Percentiles rank a stretch among this genome's conserved stretches.
These are phyloP conservation scores for Troglohyphantes excavatus DNA, from an alignment of 2,888 invertebrate species.

Conservation along the genomic window DNA sequence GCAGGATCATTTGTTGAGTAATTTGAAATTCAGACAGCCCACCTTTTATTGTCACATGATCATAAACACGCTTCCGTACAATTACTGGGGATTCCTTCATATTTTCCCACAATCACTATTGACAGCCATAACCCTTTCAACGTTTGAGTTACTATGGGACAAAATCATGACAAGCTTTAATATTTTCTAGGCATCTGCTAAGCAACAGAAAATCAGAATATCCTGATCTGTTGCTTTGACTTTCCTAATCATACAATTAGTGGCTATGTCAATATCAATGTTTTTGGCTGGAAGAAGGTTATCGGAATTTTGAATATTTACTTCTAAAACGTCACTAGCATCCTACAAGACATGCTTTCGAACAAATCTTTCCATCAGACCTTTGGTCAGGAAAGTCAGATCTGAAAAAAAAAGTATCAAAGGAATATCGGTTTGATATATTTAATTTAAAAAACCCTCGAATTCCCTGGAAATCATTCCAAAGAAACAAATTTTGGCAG, in stretches of 20 bases:
- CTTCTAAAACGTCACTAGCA: no score
- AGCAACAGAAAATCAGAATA: neutral
- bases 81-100: constrained; percentile 7
- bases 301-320: no score
- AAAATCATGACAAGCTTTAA: neutral
- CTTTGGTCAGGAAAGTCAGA: neutral
- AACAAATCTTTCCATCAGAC: neutral
- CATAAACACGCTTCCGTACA: neutral
- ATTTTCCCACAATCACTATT: constrained; percentile 5
- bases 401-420: constrained; percentile 6
- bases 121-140: neutral
- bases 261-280: no score
- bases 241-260: no score
- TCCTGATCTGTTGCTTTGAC: neutral
- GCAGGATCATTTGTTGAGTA: neutral
- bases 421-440: constrained; percentile 31
- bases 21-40: neutral
- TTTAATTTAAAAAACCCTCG: constrained; percentile 24
- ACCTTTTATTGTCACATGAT: neutral
- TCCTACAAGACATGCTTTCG: neutral
- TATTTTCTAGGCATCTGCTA: neutral
- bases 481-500: constrained; percentile 25
- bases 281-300: no score
- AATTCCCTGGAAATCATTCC: neutral
- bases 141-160: neutral